Evolutionary conservation across 2,888 invertebrate genomes (phyloP), one percentile per base, ranked within the genome.

Genomic region (Bibio marci): DNA sequence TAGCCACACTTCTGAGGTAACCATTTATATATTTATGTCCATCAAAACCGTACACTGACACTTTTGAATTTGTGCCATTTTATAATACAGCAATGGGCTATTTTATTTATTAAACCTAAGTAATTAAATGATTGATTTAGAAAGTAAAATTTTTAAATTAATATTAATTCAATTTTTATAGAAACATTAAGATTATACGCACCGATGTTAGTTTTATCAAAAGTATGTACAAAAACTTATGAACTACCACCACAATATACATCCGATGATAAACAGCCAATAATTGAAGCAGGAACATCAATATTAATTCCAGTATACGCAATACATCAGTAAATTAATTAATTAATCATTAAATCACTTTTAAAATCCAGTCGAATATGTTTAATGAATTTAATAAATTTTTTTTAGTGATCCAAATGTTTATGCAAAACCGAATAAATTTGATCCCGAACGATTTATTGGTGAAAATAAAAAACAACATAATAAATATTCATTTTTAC

Each of bases 111-210:
- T n/a, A n/a, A n/a, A n/a, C n/a, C n/a, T n/a, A n/a, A n/a, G n/a
- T n/a, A n/a, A n/a, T n/a, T n/a, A n/a, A n/a, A n/a, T n/a, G n/a
- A n/a, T n/a, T n/a, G n/a, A n/a, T n/a, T n/a, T n/a, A n/a, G n/a
- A n/a, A n/a, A n/a, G 10, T 26, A 26, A 26, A 26, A 26, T 26
- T 6, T 26, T 26, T 26, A 14, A 33, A 26, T 34, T 27, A 28
- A 27, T 15, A 12, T 22, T 13, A n/a, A n/a, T n/a, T n/a, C n/a
- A n/a, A n/a, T 34, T 39, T 2, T 52, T 49, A 13, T 47, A 62
- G 67, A 69, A 49, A 56, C 64, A 0, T 48, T 67, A 3, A 53
- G 68, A 11, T 53, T 60, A 36, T 64, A 65, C 47, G 64, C 69
- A 8, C 59, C 64, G 0, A 43, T 60, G 2, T 46, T 54, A 1